Evolutionary conservation across 2,888 invertebrate species (phyloP), one percentile per base, ranked within the genome.

Genomic region (Ectemnius lituratus): DNA sequence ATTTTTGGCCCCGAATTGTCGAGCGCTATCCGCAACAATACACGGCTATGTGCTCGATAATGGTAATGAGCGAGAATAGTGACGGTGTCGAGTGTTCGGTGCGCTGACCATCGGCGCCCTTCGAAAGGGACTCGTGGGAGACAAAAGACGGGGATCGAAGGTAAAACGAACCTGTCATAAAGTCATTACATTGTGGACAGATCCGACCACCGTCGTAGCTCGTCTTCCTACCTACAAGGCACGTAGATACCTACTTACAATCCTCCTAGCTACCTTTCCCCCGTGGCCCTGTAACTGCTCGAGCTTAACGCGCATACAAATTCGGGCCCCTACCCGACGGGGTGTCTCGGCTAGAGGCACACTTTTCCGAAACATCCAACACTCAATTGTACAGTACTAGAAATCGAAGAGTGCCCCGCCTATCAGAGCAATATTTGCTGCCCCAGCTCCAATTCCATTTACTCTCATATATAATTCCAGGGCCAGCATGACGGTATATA

Each of bases 101-200:
- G 14, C 18, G 20, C 13, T 20, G 46, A 45, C 20, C 6, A 20
- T 5, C 14, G 28, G 27, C 18, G 18, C 47, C 49, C 49, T n/a
- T 2, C 18, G 58, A 18, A 49, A 23, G 67, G 62, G 57, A 16
- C 5, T 14, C 58, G 3, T 1, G 8, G 27, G 4, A 62, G 28
- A 62, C 70, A 68, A 70, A 56, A 16, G 23, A n/a, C 2, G 4
- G 18, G 46, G 47, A 16, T 28, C 4, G 23, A 49, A 4, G 16
- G 58, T 14, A 13, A 27, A 71, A 63, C 57, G 47, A 58, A 63
- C 62, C 78, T 72, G 74, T 75, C 81, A 70, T 85, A 83, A 86
- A 85, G 79, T 84, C 80, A 86, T 84, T 85, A 85, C 67, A 67
- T 83, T 81, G 83, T 78, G 83, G 84, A 84, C 80, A 81, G 79